Percentiles rank a stretch among this genome's conserved stretches.
Evolutionary conservation across 1,140 invertebrate species (phyloP).

Genomic region (Phymastichus coffea): DNA sequence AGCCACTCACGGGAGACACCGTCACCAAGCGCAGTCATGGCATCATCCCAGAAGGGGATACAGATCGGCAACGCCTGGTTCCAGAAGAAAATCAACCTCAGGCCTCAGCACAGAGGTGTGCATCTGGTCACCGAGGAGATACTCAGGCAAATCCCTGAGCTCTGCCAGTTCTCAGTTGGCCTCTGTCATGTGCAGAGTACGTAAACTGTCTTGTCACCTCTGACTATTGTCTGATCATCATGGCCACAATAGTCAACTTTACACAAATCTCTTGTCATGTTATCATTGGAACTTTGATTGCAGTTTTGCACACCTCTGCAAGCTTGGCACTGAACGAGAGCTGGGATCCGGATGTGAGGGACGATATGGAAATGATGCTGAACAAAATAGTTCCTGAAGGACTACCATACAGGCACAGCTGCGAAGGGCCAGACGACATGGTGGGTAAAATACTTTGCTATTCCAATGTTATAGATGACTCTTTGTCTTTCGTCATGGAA

Average conservation of each 20-base stretch:
- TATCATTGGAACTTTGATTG: slow-evolving; percentile 47
- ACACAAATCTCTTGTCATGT: neutral
- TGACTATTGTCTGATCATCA: neutral
- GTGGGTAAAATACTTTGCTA: slow-evolving; percentile 59
- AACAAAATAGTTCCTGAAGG: slow-evolving; percentile 98
- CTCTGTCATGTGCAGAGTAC: slow-evolving; percentile 95
- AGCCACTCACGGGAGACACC: too few relatives aligned
- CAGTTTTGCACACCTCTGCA: slow-evolving; percentile 95
- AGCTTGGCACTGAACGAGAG: slow-evolving; percentile 96
- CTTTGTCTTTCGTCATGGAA: too few relatives aligned
- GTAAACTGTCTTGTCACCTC: slow-evolving; percentile 52
- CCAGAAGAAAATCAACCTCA: slow-evolving; percentile 92
- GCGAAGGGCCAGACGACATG: slow-evolving; percentile 98
- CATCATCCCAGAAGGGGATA: slow-evolving; percentile 76
- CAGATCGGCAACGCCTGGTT: slow-evolving; percentile 94
- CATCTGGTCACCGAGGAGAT: slow-evolving; percentile 95
- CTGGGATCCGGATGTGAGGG: slow-evolving; percentile 95
- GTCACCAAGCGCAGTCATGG: too few relatives aligned
- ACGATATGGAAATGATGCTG: slow-evolving; percentile 98
- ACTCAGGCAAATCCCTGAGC: slow-evolving; percentile 86
- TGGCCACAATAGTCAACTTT: too few relatives aligned
- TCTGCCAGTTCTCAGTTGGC: slow-evolving; percentile 89
- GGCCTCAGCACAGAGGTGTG: slow-evolving; percentile 90
- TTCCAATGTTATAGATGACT: too few relatives aligned
- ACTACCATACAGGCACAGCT: slow-evolving; percentile 91